phyloP scores from a whole-genome alignment of 2,797 vertebrate species.

The Macroramphosus scolopax region DNA sequence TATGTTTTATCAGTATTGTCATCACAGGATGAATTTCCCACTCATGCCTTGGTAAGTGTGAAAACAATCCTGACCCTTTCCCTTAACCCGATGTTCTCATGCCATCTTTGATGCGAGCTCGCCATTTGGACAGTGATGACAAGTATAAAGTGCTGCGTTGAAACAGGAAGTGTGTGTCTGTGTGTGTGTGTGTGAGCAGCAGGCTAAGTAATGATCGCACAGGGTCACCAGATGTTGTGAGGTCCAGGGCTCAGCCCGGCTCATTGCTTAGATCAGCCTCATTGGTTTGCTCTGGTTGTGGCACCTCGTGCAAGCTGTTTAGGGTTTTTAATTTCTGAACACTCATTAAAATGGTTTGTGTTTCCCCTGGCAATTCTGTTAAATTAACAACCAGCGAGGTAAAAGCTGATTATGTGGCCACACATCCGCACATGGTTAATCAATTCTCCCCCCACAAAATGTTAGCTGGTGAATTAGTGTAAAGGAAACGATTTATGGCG shows the following conservation, averaged over 20 bases:
- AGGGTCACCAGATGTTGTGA: conserved; percentile 84
- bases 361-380: conserved; percentile 83
- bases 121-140: conserved; percentile 72
- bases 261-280: conserved; percentile 81
- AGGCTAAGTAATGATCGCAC: conserved; percentile 78
- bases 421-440: conserved; percentile 82
- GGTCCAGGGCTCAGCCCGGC: conserved; percentile 66
- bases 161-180: conserved; percentile 72
- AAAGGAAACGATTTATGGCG: conserved; percentile 81
- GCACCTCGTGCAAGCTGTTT: conserved; percentile 82
- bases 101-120: conserved; percentile 63
- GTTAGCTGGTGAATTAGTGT: conserved; percentile 80
- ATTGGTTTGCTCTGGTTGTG: conserved; percentile 78
- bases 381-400: conserved; percentile 84
- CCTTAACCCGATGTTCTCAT: conserved; percentile 59
- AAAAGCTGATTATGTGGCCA: conserved; percentile 85
- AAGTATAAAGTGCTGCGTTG: conserved; percentile 63
- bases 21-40: conserved; percentile 54
- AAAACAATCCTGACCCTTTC: conserved; percentile 49
- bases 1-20: conserved; percentile 50
- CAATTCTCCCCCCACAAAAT: conserved; percentile 78
- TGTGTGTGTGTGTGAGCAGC: conserved; percentile 45
- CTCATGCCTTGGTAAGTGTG: conserved; percentile 50
- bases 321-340: conserved; percentile 83
- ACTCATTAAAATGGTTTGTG: conserved; percentile 88